Evolutionary conservation across 1,140 invertebrate genomes (phyloP), one percentile per base, ranked within the genome.

Genomic region (Anadara kagoshimensis): DNA sequence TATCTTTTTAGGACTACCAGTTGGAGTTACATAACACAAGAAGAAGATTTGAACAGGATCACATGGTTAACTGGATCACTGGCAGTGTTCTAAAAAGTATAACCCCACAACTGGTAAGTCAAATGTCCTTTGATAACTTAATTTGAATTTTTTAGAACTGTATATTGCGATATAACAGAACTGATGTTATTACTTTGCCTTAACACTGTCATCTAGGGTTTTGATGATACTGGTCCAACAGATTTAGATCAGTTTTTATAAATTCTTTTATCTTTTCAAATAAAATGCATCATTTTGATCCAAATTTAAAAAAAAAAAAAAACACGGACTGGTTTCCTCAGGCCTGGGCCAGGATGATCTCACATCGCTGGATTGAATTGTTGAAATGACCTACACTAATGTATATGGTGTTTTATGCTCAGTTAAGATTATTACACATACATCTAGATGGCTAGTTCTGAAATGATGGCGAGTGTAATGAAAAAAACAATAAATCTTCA

Each of bases 61-160:
- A 98, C 87, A 95, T 98, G 94, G 95, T 96, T 0, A 93, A 96
- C 84, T 99, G 96, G 95, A 94, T 99, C 73, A 93, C 97, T 3
- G 89, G 90, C 74, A 94, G 91, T 85, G 97, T 99, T 11, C 90
- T 93, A 49, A 93, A 94, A 83, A 93, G 95, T 69, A 96, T 98
- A 83, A 97, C 96, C 58, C 93, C 96, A 0, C 94, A 98, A 84
- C 96, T 97, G 90, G 89, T 89, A 69, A 68, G 14, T 44, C 54
- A 18, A 26, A 41, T 62, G 65, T 8, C 8, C 45, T 47, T 8
- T 47, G 8, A 47, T 47, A 47, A 47, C 8, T 47, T 8, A 47
- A 10, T 47, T 10, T 10, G 45, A 47, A 10, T 16, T 47, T 47
- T 47, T 47, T 10, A 8, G 8, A 8, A 47, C 8, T 8, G 45